phyloP scores from a whole-genome alignment of 2,888 invertebrate species.

The Ferdinandea cuprea region DNA sequence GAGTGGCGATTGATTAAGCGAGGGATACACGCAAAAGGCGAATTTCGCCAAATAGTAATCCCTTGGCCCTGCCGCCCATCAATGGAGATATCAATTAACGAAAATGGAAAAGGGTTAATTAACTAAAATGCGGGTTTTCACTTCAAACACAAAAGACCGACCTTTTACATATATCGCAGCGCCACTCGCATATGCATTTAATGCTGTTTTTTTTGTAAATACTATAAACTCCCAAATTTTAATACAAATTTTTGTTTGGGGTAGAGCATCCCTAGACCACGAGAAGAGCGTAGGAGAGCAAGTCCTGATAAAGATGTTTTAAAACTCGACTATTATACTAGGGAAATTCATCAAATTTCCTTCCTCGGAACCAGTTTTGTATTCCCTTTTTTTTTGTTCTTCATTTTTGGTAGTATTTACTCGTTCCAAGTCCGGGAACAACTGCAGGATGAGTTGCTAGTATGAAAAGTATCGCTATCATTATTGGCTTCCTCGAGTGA shows the following conservation, averaged over 20 bases:
- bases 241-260: slow-evolving; percentile 40
- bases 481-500: slow-evolving; percentile 74
- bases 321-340: background rate
- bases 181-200: slow-evolving; percentile 33
- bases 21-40: too few species aligned
- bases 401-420: slow-evolving; percentile 35
- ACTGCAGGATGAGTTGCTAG: background rate
- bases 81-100: slow-evolving; percentile 72
- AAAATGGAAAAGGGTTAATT: slow-evolving; percentile 82
- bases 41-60: slow-evolving; percentile 51
- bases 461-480: slow-evolving; percentile 69
- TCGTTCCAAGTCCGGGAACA: slow-evolving; percentile 35
- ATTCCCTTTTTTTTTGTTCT: slow-evolving; percentile 19
- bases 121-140: slow-evolving; percentile 82
- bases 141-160: slow-evolving; percentile 57
- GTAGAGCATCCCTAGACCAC: slow-evolving; percentile 31
- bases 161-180: slow-evolving; percentile 16
- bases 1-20: slow-evolving; percentile 1
- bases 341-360: slow-evolving; percentile 26
- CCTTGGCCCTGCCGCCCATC: slow-evolving; percentile 46
- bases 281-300: background rate
- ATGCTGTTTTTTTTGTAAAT: slow-evolving; percentile 58
- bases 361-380: background rate
- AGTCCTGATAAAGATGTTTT: slow-evolving; percentile 36
- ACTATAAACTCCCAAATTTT: slow-evolving; percentile 58